These are phyloP conservation scores for Toxotes lorentzi DNA, from an alignment of 2,797 vertebrate species.

Conservation along the genomic window DNA sequence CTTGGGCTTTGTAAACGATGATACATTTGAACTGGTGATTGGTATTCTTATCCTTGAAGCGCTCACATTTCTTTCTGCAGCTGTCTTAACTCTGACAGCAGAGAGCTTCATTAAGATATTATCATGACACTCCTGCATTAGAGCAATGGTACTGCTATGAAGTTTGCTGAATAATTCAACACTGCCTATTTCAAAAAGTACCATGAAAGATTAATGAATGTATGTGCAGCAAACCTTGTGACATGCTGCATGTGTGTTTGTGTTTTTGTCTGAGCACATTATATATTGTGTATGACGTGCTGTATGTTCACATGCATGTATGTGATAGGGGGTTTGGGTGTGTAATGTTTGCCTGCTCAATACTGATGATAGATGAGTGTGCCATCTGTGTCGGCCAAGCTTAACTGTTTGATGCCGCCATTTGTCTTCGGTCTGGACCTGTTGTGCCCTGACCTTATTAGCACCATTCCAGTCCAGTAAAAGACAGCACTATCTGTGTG, in stretches of 20 bases:
- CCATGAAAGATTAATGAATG: conserved; percentile 82
- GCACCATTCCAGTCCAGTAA: conserved; percentile 29
- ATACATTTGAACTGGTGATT: conserved; percentile 42
- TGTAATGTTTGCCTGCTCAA: conserved; percentile 35
- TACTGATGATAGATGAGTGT: conserved; percentile 48
- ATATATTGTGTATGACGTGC: not conserved
- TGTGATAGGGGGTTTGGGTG: conserved; percentile 11
- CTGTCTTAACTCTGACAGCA: conserved; percentile 64
- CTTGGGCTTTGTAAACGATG: conserved; percentile 22
- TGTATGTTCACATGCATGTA: conserved; percentile 8
- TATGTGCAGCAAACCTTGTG: conserved; percentile 48
- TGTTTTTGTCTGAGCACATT: conserved; percentile 34
- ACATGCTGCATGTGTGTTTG: conserved; percentile 24
- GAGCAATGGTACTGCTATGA: conserved; percentile 65
- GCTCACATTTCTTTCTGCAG: conserved; percentile 54
- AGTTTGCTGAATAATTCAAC: conserved; percentile 80
- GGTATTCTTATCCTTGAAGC: conserved; percentile 47
- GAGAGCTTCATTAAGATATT: conserved; percentile 75
- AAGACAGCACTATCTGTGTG: not conserved
- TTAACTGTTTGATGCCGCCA: conserved; percentile 47
- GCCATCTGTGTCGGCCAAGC: conserved; percentile 48
- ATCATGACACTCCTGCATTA: conserved; percentile 72
- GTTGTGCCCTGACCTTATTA: conserved; percentile 55
- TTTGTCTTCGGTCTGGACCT: conserved; percentile 58
- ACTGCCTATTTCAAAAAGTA: conserved; percentile 65